Conservation (phyloP, 2,888 invertebrate species). For the Nephrotoma appendiculata region DNA sequence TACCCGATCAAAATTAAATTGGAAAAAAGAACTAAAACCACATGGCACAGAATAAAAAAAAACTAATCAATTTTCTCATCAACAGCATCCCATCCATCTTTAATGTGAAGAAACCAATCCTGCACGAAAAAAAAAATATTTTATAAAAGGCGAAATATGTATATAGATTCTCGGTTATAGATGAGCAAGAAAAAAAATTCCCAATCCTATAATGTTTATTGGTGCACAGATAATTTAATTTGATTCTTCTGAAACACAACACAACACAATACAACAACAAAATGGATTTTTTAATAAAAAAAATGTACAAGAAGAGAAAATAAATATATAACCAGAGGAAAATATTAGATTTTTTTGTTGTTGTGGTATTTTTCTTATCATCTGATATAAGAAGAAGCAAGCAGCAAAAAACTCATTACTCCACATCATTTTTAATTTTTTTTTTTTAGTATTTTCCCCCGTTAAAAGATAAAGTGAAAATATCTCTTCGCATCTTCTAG, state of each 20-base stretch:
- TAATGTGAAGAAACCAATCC: background rate
- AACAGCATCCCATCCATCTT: background rate
- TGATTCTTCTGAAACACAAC: background rate
- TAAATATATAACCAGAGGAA: background rate
- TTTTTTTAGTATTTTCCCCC: background rate
- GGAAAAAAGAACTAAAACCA: background rate
- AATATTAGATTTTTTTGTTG: background rate
- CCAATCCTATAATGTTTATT: background rate
- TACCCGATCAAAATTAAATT: background rate
- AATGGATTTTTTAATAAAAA: background rate
- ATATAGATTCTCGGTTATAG: background rate
- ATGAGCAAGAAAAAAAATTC: background rate
- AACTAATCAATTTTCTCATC: background rate
- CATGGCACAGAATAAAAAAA: background rate
- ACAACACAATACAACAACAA: background rate
- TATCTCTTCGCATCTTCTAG: background rate
- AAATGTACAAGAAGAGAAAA: background rate
- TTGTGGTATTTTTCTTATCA: background rate
- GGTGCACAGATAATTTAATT: background rate
- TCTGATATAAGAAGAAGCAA: background rate
- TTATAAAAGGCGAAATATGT: background rate
- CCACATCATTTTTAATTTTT: background rate
- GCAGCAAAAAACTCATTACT: background rate
- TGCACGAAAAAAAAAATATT: background rate
- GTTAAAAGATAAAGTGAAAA: background rate